phyloP scores from a whole-genome alignment of 2,113 vertebrate genomes.

The Mustelus asterias region DNA sequence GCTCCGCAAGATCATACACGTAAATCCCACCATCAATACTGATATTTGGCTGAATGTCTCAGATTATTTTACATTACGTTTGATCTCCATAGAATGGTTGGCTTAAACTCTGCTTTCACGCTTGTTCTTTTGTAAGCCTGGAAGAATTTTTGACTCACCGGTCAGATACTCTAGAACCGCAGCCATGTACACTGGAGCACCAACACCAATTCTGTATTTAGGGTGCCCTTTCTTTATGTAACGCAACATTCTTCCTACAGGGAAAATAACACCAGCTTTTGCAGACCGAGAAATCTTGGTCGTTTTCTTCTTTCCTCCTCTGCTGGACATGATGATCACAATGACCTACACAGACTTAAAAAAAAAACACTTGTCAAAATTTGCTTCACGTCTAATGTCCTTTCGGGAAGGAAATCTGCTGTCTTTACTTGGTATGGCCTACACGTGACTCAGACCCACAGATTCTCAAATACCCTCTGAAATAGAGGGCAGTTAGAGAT shows the following conservation, averaged over 20 bases:
- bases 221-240: constrained; percentile 92
- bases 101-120: neutral
- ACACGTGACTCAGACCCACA: too few relatives aligned
- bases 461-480: too few relatives aligned
- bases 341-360: neutral
- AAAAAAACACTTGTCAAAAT: neutral
- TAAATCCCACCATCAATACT: neutral
- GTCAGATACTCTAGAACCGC: constrained; percentile 95
- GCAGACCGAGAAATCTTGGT: constrained; percentile 89
- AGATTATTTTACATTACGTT: neutral
- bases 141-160: constrained; percentile 59
- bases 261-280: constrained; percentile 94
- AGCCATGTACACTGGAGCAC: constrained; percentile 93
- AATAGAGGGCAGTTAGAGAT: too few relatives aligned
- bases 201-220: constrained; percentile 90
- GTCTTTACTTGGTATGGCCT: too few relatives aligned
- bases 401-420: too few relatives aligned
- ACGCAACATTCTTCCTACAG: constrained; percentile 92
- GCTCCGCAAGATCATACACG: neutral
- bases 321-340: constrained; percentile 75
- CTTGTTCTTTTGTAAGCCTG: neutral
- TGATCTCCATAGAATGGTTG: neutral
- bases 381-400: neutral
- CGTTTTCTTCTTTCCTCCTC: constrained; percentile 93
- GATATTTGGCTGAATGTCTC: neutral